Percentiles rank a stretch among this genome's conserved stretches.
phyloP scores from a whole-genome alignment of 2,797 vertebrate species.

The Champsocephalus esox region DNA sequence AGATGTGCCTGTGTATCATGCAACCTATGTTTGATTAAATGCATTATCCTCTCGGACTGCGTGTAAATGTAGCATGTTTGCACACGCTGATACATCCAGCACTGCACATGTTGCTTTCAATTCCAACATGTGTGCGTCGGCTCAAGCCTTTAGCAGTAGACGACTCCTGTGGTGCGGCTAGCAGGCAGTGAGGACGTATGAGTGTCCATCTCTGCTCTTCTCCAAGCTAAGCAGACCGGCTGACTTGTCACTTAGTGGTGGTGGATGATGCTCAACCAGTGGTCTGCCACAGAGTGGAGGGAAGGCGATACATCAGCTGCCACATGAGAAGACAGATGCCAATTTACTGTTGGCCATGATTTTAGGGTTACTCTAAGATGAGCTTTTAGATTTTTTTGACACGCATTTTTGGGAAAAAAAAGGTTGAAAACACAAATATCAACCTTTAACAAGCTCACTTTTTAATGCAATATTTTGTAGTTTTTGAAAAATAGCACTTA shows the following conservation, averaged over 20 bases:
- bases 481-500: too few species aligned
- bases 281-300: conserved; percentile 26
- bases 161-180: conserved; percentile 64
- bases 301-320: conserved; percentile 13
- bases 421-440: too few species aligned
- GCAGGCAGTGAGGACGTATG: conserved; percentile 56
- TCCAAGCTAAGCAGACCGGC: conserved; percentile 53
- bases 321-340: conserved; percentile 13
- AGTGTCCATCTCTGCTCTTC: conserved; percentile 63
- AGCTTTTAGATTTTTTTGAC: not conserved
- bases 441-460: too few species aligned
- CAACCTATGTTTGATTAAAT: conserved; percentile 27
- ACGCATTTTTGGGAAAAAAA: not conserved
- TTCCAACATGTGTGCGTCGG: conserved; percentile 56
- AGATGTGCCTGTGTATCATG: conserved; percentile 6
- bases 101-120: conserved; percentile 29
- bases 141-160: conserved; percentile 60
- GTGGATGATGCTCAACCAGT: conserved; percentile 45
- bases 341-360: conserved; percentile 8
- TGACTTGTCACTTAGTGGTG: conserved; percentile 64
- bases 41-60: conserved; percentile 1
- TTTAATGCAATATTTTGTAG: too few species aligned
- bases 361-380: conserved; percentile 28
- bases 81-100: not conserved
- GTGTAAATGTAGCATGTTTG: conserved; percentile 25